Evolutionary conservation across 2,797 vertebrate species (phyloP), one percentile per base, ranked within the genome.

Genomic region (Okamejei kenojei): DNA sequence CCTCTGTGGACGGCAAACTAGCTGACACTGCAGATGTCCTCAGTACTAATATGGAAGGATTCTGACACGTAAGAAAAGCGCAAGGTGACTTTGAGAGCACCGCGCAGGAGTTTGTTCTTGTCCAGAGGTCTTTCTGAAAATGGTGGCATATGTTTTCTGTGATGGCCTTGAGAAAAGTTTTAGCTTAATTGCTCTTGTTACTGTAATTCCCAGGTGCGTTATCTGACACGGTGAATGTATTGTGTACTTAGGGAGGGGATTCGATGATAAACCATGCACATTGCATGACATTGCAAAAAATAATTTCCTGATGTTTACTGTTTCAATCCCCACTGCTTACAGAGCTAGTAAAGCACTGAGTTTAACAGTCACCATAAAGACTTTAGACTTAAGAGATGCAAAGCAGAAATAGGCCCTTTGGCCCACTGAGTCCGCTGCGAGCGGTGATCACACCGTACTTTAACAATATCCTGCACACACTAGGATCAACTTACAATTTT

Each of bases 1-100:
- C 29, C 17, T 86, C 82, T 32, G 58, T 86, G 84, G 84, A 88
- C 84, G 68, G 84, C 63, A 88, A 68, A 88, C 84, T 88, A 35
- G 84, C 84, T 88, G 84, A 88, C n/a, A 88, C n/a, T 88, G 84
- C 84, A 88, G 61, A 88, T 88, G 84, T 88, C 84, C 63, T 88
- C 63, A 88, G 63, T 88, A 8, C 17, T 68, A 68, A 88, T 23
- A 63, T 88, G 63, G 63, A 88, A 88, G 17, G 84, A 88, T 17
- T 65, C 21, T 21, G 84, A 88, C 63, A 88, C 32, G 26, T 88
- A 65, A 35, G 65, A 68, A 88, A 32, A 88, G 84, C 32, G 17
- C 84, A 88, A 88, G 84, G 84, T 88, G 84, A 88, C 84, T 68
- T 88, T 88, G 84, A 88, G 61, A 35, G n/a, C n/a, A n/a, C 15